phyloP scores from a whole-genome alignment of 1,140 invertebrate genomes.

The Microplitis mediator region DNA sequence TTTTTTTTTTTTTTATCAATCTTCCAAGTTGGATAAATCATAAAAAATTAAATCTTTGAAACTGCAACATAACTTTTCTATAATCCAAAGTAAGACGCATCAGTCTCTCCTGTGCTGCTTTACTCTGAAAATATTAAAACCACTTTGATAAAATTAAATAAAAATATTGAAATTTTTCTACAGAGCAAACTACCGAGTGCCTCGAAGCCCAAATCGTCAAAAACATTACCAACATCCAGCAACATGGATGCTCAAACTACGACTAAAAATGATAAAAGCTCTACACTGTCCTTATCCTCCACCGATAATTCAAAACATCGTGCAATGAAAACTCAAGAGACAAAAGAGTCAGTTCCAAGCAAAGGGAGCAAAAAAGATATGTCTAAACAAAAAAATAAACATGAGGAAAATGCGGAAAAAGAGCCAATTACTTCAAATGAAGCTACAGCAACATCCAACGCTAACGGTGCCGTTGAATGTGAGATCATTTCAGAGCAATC shows the following conservation, averaged over 20 bases:
- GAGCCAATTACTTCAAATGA: background rate
- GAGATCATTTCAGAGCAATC: too few relatives aligned
- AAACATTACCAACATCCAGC: background rate
- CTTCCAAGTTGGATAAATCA: background rate
- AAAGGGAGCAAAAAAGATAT: background rate
- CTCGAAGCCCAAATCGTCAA: background rate
- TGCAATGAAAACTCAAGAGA: background rate
- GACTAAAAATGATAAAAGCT: background rate
- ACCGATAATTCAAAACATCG: background rate
- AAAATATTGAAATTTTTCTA: background rate
- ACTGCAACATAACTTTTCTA: too few relatives aligned
- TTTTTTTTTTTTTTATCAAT: background rate
- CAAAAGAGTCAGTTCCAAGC: background rate
- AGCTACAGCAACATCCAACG: background rate
- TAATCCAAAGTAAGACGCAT: too few relatives aligned
- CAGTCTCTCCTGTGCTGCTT: too few relatives aligned
- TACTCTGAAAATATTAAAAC: too few relatives aligned
- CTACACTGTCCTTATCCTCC: background rate
- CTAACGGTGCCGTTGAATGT: background rate
- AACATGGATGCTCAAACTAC: background rate
- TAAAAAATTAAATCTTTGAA: background rate
- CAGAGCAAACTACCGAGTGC: background rate
- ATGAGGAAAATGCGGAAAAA: background rate
- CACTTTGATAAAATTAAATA: too few relatives aligned
- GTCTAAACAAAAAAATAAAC: background rate